Percentiles rank a stretch among this genome's conserved stretches.
Conservation (phyloP, 2,888 invertebrate genomes). For the Leptinotarsa peninsularis region DNA sequence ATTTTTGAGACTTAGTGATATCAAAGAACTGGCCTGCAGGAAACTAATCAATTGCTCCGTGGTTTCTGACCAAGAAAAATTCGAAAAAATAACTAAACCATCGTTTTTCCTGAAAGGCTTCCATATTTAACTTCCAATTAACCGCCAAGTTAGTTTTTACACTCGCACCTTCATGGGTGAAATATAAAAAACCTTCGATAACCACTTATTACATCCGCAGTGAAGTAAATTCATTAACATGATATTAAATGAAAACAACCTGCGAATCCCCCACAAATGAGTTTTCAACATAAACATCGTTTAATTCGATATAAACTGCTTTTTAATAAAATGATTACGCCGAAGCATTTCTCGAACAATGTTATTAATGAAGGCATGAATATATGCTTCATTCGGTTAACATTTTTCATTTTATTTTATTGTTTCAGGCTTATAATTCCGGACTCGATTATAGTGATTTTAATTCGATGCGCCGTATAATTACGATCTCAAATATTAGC, state of each 20-base stretch:
- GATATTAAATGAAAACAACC: background rate
- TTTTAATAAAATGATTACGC: background rate
- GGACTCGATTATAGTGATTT: slow-evolving; percentile 22
- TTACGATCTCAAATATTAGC: slow-evolving; percentile 27
- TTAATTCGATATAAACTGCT: background rate
- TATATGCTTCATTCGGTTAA: slow-evolving; percentile 1
- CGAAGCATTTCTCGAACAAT: background rate
- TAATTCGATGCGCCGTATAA: slow-evolving; percentile 26
- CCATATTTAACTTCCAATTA: too few species aligned
- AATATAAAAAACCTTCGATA: background rate
- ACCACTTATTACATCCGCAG: background rate
- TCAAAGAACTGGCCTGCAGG: too few species aligned
- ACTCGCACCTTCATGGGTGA: background rate
- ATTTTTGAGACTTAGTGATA: too few species aligned
- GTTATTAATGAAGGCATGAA: background rate
- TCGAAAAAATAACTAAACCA: too few species aligned
- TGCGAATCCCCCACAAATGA: background rate
- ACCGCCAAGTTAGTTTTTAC: too few species aligned
- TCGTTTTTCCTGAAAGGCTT: too few species aligned
- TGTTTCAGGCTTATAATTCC: background rate
- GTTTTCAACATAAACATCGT: background rate
- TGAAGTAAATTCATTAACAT: background rate
- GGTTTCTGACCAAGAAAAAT: too few species aligned
- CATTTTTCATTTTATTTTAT: slow-evolving; percentile 16
- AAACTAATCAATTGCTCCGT: too few species aligned